Evolutionary conservation across 1,140 invertebrate genomes (phyloP).

Genomic region (Vollenhovia emeryi): DNA sequence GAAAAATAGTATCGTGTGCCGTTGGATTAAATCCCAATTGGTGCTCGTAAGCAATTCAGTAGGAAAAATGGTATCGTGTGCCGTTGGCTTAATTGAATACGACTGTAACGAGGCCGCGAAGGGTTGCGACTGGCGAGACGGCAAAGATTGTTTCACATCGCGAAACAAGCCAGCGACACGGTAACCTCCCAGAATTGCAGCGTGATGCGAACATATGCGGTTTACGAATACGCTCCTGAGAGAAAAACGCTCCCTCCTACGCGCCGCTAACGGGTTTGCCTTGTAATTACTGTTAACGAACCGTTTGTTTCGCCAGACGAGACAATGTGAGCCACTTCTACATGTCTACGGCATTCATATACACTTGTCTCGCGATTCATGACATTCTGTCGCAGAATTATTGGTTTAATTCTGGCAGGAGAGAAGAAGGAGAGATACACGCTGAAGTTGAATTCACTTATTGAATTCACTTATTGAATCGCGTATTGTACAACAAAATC

Average conservation of each 20-base stretch:
- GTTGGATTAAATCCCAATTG: too few relatives aligned
- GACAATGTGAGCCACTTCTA: conserved; percentile 63
- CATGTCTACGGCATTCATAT: not conserved
- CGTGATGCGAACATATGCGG: not conserved
- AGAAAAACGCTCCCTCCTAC: conserved; percentile 50
- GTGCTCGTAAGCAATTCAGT: too few relatives aligned
- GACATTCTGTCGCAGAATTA: not conserved
- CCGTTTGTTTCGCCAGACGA: conserved; percentile 70
- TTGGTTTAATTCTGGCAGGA: not conserved
- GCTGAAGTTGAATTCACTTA: too few relatives aligned
- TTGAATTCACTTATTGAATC: not conserved
- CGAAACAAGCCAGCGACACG: not conserved
- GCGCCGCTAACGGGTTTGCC: conserved; percentile 65
- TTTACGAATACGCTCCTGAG: not conserved
- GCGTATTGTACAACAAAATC: not conserved
- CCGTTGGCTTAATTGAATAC: too few relatives aligned
- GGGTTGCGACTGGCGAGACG: not conserved
- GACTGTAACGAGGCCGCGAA: conserved; percentile 4
- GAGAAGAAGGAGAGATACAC: not conserved
- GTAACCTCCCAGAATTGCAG: not conserved
- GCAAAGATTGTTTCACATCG: conserved; percentile 18
- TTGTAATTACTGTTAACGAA: conserved; percentile 73
- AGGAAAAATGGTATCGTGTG: too few relatives aligned
- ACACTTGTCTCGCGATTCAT: not conserved
- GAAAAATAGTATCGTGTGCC: too few relatives aligned